Base-by-base conservation (phyloP, 2,797 vertebrate species). In the Leontocebus nigricollis region DNA sequence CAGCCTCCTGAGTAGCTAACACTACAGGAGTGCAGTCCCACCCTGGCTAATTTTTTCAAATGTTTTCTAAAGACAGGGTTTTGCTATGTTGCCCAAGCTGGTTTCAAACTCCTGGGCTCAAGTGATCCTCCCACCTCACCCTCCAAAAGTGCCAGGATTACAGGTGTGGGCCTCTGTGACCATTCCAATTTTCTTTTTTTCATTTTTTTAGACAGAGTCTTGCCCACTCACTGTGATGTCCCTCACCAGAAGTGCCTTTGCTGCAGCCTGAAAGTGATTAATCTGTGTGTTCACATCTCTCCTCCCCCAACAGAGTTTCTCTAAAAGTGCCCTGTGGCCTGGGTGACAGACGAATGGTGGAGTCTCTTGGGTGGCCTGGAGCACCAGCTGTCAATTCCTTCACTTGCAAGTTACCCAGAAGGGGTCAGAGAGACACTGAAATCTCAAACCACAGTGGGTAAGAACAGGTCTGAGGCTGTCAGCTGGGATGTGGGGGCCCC, bases 371-470 rank as follows among this genome's bases (percentile, higher is more conserved):
- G 81, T 24, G 14, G 64, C 67, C 67, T 7, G 70, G 44, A 41
- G 50, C 24, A 7, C 55, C 79, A 50, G 75, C 30, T 14, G 67
- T 46, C 26, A 57, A 17, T 41, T 61, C 55, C 39, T 44, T 82
- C 93, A 73, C 87, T 91, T 93, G 82, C 82, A 91, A 95, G 88
- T 89, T 46, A 50, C 82, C 82, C 64, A 1, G 73, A 57, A 59
- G 80, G 87, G 52, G 17, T 26, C 9, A 15, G 48, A 14, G 57
- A 61, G 10, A 22, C 26, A 19, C 11, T 33, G 15, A 64, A 57
- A 57, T 92, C 80, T 19, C 90, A 46, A 75, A n/a, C 86, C 52
- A 7, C 93, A 86, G 95, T 52, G 90, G 96, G 82, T 61, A 75
- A 93, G 90, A 82, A 94, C 48, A 1, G 52, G 30, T 26, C 91